Percentiles rank a stretch among this genome's conserved stretches.
These are phyloP conservation scores for Pollachius pollachius DNA, from an alignment of 2,113 vertebrate species.

Conservation along the genomic window DNA sequence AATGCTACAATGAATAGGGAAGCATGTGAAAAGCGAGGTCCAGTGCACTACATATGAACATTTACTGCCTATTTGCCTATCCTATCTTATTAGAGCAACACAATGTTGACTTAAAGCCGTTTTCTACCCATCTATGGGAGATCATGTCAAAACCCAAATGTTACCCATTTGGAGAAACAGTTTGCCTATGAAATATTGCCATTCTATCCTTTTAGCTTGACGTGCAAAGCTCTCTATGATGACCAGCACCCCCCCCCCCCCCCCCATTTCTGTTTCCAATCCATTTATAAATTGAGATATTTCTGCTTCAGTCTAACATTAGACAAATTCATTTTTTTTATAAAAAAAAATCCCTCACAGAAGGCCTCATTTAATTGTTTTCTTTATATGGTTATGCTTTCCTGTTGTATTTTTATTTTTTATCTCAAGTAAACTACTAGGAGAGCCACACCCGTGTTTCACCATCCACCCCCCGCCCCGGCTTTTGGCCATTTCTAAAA, in stretches of 20 bases:
- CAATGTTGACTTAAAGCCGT: too few species aligned
- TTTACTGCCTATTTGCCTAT: slow-evolving; percentile 24
- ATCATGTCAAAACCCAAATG: too few species aligned
- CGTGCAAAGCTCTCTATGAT: slow-evolving; percentile 40
- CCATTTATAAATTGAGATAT: slow-evolving; percentile 29
- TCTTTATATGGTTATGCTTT: too few species aligned
- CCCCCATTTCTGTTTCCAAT: slow-evolving; percentile 13
- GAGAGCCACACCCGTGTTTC: too few species aligned
- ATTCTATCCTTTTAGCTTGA: slow-evolving; percentile 26
- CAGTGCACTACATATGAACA: slow-evolving; percentile 43
- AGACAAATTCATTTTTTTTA: too few species aligned
- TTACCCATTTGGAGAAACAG: background rate
- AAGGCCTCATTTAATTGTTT: slow-evolving; percentile 25
- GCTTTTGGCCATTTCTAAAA: too few species aligned
- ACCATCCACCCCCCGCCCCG: too few species aligned
- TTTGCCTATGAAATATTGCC: slow-evolving; percentile 27
- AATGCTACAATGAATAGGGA: slow-evolving; percentile 58
- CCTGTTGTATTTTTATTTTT: too few species aligned
- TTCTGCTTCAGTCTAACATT: too few species aligned
- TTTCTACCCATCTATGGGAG: too few species aligned
- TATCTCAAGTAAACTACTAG: too few species aligned
- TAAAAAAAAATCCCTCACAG: too few species aligned
- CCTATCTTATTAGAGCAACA: slow-evolving; percentile 11
- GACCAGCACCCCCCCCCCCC: slow-evolving; percentile 10
- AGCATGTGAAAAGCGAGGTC: slow-evolving; percentile 58